Evolutionary conservation across 2,888 invertebrate genomes (phyloP).

Genomic region (Allacma fusca): DNA sequence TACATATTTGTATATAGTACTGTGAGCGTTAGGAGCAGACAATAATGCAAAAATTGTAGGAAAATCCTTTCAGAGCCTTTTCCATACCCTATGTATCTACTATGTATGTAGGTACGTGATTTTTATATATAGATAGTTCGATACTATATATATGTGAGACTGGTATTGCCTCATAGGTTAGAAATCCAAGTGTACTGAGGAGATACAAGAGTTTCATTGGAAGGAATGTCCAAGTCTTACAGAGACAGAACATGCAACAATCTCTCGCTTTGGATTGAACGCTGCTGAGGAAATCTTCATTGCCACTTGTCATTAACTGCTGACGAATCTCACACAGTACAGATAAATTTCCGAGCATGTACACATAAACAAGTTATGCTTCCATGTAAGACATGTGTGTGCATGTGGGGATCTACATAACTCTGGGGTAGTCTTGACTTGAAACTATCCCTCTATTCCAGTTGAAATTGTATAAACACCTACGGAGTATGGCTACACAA

Average conservation of each 20-base stretch:
- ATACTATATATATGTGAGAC: no score
- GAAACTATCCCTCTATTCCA: background rate
- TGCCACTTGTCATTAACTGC: conserved; percentile 42
- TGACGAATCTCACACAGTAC: conserved; percentile 35
- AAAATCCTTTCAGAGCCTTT: no score
- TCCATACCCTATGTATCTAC: no score
- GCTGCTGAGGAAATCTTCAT: conserved; percentile 39
- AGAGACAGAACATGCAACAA: conserved; percentile 1
- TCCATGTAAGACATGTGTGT: background rate
- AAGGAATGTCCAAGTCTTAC: conserved; percentile 2
- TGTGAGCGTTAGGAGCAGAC: no score
- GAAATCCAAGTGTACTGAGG: background rate
- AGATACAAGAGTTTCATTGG: background rate
- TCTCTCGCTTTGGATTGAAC: conserved; percentile 2
- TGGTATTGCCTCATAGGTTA: background rate
- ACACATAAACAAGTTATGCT: background rate
- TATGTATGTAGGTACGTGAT: no score
- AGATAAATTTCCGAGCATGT: background rate
- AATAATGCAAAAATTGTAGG: no score
- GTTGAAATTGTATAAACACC: background rate
- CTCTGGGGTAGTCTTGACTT: no score
- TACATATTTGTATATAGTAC: no score
- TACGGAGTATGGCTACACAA: conserved; percentile 6
- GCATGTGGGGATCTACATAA: background rate
- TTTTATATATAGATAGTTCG: no score